Conservation (phyloP, 1,140 invertebrate species). For the Lucilia sericata region DNA sequence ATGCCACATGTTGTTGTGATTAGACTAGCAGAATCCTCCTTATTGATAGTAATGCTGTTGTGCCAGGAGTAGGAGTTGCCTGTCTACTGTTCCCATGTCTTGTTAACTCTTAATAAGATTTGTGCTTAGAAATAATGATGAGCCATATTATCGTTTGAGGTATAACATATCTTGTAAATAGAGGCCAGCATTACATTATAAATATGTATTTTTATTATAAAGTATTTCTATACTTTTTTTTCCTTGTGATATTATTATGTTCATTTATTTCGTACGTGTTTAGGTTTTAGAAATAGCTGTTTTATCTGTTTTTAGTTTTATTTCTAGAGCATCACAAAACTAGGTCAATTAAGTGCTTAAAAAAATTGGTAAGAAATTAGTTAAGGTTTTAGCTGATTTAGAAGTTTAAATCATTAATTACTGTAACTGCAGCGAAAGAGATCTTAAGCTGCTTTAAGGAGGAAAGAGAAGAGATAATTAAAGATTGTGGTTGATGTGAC, state of each 20-base stretch:
- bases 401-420: background rate
- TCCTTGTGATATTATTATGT: background rate
- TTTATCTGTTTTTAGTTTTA: background rate
- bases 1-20: conserved; percentile 13
- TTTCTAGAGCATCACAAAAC: background rate
- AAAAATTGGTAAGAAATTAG: conserved; percentile 19
- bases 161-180: too few species aligned
- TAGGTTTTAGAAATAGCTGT: background rate
- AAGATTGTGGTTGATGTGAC: too few species aligned
- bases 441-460: too few species aligned
- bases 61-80: background rate
- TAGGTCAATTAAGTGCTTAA: conserved; percentile 12
- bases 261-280: conserved; percentile 12
- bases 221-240: background rate
- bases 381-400: background rate
- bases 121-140: conserved; percentile 13
- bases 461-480: too few species aligned
- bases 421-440: too few species aligned
- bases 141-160: background rate
- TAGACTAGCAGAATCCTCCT: background rate
- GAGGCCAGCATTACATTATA: background rate
- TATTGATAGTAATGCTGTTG: background rate
- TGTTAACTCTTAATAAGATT: conserved; percentile 27
- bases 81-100: background rate
- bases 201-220: conserved; percentile 3